Base-by-base conservation (phyloP, 2,888 invertebrate genomes). In the Nomada hirtipes region DNA sequence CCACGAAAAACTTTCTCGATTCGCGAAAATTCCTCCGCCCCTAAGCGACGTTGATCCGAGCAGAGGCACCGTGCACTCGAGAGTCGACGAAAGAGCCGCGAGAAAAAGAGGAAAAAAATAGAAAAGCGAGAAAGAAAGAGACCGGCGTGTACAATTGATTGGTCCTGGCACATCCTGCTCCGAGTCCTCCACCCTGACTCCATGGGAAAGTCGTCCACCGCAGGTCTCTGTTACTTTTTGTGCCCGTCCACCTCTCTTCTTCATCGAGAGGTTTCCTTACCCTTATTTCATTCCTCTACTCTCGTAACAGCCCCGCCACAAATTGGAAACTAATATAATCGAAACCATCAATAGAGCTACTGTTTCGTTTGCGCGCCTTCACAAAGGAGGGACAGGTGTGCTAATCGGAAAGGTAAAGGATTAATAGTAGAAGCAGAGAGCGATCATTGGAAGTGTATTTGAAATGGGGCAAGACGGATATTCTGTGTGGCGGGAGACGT, bases 91-190 rank as follows among this genome's bases (percentile, higher is more conserved):
- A 65, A 23, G 79, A 50, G 23, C 44, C 57, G 61, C 71, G 79
- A 76, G 75, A 77, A 86, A 85, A 86, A 88, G 83, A 80, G 81
- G 77, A 84, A 80, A 87, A 79, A 89, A 83, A 86, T 83, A 83
- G 82, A 78, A 76, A 79, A 78, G 79, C 75, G 65, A 81, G 69
- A 29, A 89, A 91, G 88, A 89, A 90, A 84, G 86, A 80, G 89
- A 91, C 90, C 91, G 90, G 93, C 93, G 92, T 93, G 89, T 89
- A 92, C 93, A 93, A 93, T 93, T 92, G 93, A 93, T 93, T 92
- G 92, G 93, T 93, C 93, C 93, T 93, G 93, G 93, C 90, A 86
- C 83, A 92, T 93, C 93, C 92, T 93, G 90, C 90, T 89, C 89
- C 89, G 86, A 90, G 87, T 87, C 88, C 89, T 88, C 90, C 88